These are phyloP conservation scores for Oreochromis spilurus DNA, from an alignment of 2,113 vertebrate genomes.

Conservation along the genomic window DNA sequence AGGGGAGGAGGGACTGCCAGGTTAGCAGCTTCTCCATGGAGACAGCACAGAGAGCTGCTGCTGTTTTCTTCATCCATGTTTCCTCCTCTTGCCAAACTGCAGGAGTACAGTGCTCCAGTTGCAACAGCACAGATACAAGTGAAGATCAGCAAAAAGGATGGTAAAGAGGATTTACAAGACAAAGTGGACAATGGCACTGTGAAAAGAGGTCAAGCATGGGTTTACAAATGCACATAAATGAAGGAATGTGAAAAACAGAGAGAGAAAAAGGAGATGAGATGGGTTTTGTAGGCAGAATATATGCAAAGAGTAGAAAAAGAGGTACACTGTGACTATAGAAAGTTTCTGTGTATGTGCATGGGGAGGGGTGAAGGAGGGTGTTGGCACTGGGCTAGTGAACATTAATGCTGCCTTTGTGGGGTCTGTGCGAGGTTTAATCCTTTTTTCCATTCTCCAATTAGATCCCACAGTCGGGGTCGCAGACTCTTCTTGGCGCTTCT, in stretches of 20 bases:
- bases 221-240: slow-evolving; percentile 46
- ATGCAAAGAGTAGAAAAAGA: neutral
- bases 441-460: slow-evolving; percentile 62
- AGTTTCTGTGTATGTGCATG: slow-evolving; percentile 1
- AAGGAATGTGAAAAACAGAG: slow-evolving; percentile 27
- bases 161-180: slow-evolving; percentile 20
- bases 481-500: slow-evolving; percentile 42
- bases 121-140: neutral
- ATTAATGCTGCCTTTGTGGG: slow-evolving; percentile 62
- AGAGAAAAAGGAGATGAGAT: neutral
- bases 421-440: slow-evolving; percentile 53
- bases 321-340: slow-evolving; percentile 29
- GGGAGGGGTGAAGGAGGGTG: neutral
- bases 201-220: neutral
- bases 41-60: slow-evolving; percentile 52
- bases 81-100: slow-evolving; percentile 7
- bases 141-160: neutral
- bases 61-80: slow-evolving; percentile 38
- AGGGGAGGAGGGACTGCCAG: slow-evolving; percentile 38
- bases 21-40: slow-evolving; percentile 70
- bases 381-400: slow-evolving; percentile 51
- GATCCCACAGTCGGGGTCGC: slow-evolving; percentile 43
- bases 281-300: slow-evolving; percentile 10
- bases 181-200: neutral
- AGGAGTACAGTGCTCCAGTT: slow-evolving; percentile 17